A percentile compares a stretch with the other conserved stretches of the same genome.
Conservation (phyloP, 2,888 invertebrate species). For the Drosophila atripex region DNA sequence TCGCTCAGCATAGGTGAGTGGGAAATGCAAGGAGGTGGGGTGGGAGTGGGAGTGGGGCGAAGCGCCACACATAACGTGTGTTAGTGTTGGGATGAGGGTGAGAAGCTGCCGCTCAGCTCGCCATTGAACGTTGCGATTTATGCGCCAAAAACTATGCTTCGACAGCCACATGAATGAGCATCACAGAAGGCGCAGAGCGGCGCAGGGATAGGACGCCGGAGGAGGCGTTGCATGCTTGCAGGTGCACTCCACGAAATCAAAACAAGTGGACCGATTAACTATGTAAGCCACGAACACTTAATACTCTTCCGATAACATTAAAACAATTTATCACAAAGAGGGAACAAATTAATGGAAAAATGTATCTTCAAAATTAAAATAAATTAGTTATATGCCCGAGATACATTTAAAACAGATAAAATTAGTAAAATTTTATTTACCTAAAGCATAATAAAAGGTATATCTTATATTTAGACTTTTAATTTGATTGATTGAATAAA, state of each 20-base stretch:
- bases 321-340: background rate
- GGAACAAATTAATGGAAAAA: no score
- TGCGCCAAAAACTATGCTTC: conserved; percentile 82
- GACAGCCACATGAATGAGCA: conserved; percentile 79
- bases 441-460: background rate
- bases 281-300: conserved; percentile 17
- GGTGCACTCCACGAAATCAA: conserved; percentile 73
- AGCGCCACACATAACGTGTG: conserved; percentile 22
- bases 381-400: no score
- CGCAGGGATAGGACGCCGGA: conserved; percentile 2
- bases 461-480: background rate
- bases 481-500: background rate
- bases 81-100: conserved; percentile 10
- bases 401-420: background rate
- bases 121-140: conserved; percentile 79
- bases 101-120: conserved; percentile 47
- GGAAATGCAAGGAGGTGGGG: conserved; percentile 1
- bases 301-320: conserved; percentile 42
- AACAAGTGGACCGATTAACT: conserved; percentile 52
- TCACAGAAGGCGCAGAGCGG: conserved; percentile 6
- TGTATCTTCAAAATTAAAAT: no score
- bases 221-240: conserved; percentile 47
- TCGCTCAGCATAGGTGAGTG: conserved; percentile 17
- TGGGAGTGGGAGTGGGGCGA: conserved; percentile 10
- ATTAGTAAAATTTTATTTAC: background rate